Evolutionary conservation across 2,113 vertebrate genomes (phyloP).

Genomic region (Ciconia boyciana): DNA sequence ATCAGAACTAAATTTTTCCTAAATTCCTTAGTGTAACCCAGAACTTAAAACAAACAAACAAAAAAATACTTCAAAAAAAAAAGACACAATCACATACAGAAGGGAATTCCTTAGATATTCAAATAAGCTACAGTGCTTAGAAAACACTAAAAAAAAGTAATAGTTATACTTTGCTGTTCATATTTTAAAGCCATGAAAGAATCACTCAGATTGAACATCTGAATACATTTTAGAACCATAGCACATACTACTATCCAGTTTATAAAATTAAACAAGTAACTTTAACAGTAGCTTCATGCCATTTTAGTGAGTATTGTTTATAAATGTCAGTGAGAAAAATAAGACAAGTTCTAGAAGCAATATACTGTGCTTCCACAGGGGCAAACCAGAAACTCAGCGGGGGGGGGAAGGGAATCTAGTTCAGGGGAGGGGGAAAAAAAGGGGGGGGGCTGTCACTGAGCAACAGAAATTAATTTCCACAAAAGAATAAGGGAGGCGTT

Average conservation of each 20-base stretch:
- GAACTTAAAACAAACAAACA: slow-evolving; percentile 1
- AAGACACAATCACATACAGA: neutral
- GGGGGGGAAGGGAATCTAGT: neutral
- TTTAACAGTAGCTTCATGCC: neutral
- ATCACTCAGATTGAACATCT: neutral
- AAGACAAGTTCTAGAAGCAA: neutral
- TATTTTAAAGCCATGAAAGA: neutral
- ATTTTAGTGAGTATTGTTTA: neutral
- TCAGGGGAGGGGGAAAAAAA: neutral
- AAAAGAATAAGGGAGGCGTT: neutral
- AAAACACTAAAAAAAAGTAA: neutral
- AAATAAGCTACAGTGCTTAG: neutral
- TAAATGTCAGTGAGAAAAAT: neutral
- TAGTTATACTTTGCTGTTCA: neutral
- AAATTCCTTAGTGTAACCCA: neutral
- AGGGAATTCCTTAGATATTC: neutral
- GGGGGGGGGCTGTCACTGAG: neutral
- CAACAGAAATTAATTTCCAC: neutral
- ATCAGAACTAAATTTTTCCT: neutral
- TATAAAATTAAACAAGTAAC: neutral
- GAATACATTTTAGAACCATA: neutral
- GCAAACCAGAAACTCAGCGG: neutral
- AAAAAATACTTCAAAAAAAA: neutral
- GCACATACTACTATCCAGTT: neutral
- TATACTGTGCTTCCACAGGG: neutral